Conservation (phyloP, 2,113 vertebrate species). For the Equus przewalskii region DNA sequence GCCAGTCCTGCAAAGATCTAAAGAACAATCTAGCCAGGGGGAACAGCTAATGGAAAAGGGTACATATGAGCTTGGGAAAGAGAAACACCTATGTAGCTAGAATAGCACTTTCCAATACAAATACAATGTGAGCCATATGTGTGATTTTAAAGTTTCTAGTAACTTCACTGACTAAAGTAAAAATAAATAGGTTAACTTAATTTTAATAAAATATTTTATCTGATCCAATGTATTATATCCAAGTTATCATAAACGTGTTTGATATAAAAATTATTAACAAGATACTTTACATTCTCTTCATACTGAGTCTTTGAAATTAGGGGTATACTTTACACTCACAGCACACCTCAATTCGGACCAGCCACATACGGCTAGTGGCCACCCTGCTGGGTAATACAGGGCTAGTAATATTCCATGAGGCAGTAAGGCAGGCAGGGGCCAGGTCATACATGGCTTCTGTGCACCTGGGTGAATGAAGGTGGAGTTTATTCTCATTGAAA, state of each 20-base stretch:
- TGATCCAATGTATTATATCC: background rate
- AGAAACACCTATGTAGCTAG: background rate
- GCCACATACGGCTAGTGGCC: background rate
- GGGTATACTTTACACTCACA: background rate
- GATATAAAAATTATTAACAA: constrained; percentile 24
- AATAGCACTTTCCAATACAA: background rate
- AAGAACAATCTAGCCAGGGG: background rate
- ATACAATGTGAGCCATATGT: background rate
- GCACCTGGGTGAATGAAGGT: background rate
- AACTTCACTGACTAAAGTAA: background rate
- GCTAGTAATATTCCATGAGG: background rate
- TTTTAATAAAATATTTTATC: constrained; percentile 46
- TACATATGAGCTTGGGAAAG: background rate
- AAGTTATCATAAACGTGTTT: constrained; percentile 30
- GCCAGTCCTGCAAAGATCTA: background rate
- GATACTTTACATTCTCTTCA: background rate
- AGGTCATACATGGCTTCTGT: background rate
- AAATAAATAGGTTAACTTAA: background rate
- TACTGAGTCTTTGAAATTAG: constrained; percentile 24
- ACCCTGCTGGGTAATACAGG: background rate
- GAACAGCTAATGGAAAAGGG: background rate
- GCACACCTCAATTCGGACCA: background rate
- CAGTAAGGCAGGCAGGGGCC: background rate
- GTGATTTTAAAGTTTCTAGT: constrained; percentile 24
- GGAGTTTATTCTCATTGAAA: background rate